These are phyloP conservation scores for Drosophila arawakana DNA, from an alignment of 1,140 invertebrate species.

Conservation along the genomic window DNA sequence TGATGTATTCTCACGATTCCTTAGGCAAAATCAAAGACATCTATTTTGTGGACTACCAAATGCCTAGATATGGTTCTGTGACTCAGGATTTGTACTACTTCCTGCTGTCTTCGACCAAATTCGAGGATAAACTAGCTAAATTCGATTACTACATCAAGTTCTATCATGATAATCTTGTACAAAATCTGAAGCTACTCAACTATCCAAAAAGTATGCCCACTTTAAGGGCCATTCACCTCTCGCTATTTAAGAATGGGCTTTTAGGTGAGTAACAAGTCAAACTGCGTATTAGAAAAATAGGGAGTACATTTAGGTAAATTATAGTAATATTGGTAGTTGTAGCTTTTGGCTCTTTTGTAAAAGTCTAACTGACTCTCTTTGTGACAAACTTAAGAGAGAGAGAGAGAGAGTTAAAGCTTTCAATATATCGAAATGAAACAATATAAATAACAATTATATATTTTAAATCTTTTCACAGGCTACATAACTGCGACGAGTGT, in stretches of 20 bases:
- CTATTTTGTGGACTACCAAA: conserved; percentile 68
- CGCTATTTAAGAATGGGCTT: conserved; percentile 52
- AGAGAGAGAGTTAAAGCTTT: no score
- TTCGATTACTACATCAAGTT: conserved; percentile 75
- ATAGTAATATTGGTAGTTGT: no score
- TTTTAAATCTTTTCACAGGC: conserved; percentile 22
- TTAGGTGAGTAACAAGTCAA: conserved; percentile 54
- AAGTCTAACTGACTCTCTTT: no score
- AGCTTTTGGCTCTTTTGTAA: no score
- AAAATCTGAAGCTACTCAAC: conserved; percentile 62
- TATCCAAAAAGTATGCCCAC: conserved; percentile 63
- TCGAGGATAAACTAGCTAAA: conserved; percentile 69
- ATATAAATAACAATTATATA: no score
- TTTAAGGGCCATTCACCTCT: conserved; percentile 61
- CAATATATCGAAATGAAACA: no score
- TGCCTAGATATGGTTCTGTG: conserved; percentile 62
- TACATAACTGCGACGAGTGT: conserved; percentile 58
- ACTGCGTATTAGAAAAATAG: no score
- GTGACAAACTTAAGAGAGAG: no score
- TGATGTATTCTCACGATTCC: conserved; percentile 87
- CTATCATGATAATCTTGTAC: conserved; percentile 64
- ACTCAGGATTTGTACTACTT: conserved; percentile 70
- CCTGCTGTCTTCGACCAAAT: conserved; percentile 65
- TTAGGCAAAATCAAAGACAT: conserved; percentile 79
- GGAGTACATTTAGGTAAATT: no score